A percentile compares a stretch with the other conserved stretches of the same genome.
These are phyloP conservation scores for Pangasianodon gigas DNA, from an alignment of 2,113 vertebrate species.

Conservation along the genomic window DNA sequence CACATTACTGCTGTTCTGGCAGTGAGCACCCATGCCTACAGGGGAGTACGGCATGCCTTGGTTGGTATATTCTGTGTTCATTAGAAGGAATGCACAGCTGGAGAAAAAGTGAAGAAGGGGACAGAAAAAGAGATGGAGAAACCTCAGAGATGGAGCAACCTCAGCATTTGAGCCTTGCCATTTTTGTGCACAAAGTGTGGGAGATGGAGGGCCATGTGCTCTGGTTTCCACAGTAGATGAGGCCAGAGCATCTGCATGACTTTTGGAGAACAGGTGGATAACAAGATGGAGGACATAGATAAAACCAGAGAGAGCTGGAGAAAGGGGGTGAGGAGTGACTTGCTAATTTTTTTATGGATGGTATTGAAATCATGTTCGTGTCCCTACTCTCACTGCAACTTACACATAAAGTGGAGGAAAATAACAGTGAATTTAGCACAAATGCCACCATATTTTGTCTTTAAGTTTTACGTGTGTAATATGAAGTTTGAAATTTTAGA, in stretches of 20 bases:
- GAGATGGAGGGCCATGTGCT: not conserved
- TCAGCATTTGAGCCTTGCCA: constrained; percentile 6
- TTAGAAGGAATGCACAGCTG: not conserved
- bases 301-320: constrained; percentile 61
- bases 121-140: constrained; percentile 9
- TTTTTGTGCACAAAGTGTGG: constrained; percentile 34
- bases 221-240: constrained; percentile 30
- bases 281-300: constrained; percentile 54
- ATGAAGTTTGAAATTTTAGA: not conserved
- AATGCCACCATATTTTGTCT: not conserved
- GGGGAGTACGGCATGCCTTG: constrained; percentile 9
- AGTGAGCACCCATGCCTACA: constrained; percentile 14
- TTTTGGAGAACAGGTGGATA: constrained; percentile 67
- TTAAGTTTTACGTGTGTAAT: not conserved
- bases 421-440: not conserved
- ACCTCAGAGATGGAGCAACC: not conserved
- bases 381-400: not conserved
- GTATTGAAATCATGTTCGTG: not conserved
- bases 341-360: not conserved
- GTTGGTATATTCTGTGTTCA: not conserved
- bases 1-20: not conserved
- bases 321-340: constrained; percentile 58
- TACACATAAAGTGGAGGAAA: not conserved
- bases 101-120: not conserved
- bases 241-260: constrained; percentile 54